phyloP scores from a whole-genome alignment of 2,797 vertebrate genomes.

The Hemitrygon akajei region DNA sequence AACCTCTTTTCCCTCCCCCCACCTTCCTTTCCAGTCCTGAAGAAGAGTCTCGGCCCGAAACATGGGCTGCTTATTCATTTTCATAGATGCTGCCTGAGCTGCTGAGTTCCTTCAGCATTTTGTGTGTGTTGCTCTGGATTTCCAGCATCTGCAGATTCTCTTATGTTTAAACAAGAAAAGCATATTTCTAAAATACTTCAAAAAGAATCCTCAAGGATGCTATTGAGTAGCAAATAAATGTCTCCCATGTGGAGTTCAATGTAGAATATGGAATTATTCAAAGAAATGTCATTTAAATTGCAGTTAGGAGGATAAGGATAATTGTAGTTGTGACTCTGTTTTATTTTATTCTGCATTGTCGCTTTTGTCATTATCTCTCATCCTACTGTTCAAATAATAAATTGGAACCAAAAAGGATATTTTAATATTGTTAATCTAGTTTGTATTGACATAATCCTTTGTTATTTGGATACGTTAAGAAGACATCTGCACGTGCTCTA shows the following conservation, averaged over 20 bases:
- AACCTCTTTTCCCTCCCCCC: no score
- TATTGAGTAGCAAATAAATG: not conserved
- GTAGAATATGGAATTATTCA: slow-evolving; percentile 6
- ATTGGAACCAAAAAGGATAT: not conserved
- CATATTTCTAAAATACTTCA: not conserved
- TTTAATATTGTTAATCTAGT: not conserved
- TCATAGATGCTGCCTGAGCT: no score
- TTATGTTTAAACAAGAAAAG: not conserved
- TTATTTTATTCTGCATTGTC: not conserved
- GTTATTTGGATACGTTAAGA: not conserved
- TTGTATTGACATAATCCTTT: not conserved
- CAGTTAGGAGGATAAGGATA: not conserved
- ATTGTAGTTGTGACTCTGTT: not conserved
- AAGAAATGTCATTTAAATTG: not conserved
- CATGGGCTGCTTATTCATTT: no score
- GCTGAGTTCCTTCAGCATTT: no score
- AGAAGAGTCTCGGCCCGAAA: no score
- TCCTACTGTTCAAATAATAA: slow-evolving; percentile 4
- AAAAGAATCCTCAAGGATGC: not conserved
- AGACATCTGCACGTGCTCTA: not conserved
- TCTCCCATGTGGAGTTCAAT: not conserved
- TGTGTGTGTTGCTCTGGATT: no score
- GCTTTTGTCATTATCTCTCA: not conserved
- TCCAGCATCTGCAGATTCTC: no score
- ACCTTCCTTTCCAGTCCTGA: no score